Base-by-base conservation (phyloP, 2,888 invertebrate species). In the Hemaris fuciformis region DNA sequence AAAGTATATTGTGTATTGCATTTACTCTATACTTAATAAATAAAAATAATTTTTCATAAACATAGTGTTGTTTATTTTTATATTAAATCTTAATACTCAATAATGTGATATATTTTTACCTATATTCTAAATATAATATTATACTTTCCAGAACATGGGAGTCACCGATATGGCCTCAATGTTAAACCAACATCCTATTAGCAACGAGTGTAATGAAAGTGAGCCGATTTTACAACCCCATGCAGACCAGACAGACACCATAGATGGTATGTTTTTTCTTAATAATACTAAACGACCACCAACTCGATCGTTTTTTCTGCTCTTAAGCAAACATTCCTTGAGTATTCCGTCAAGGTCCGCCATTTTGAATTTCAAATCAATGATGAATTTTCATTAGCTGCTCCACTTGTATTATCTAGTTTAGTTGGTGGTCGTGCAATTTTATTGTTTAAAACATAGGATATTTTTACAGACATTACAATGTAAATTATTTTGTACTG, bases 221-320 rank as follows among this genome's bases (percentile, higher is more conserved):
- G 95, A 94, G 81, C 93, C 84, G 74, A 94, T 93, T 82, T 93
- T 93, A 72, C 93, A 94, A 70, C 91, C 95, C 68, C 94, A 95
- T 70, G 94, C 95, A 46, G 96, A 96, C 86, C 94, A 95, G 80
- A 94, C 95, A 67, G 96, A 96, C 88, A 94, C 95, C 77, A 95
- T 96, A 80, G 96, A 96, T 87, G 96, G 96, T 96, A 91, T 95
- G 96, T 89, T 62, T 31, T 61, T 59, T 64, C n/a, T 48, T 42
- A 27, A 27, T 41, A 53, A 38, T 56, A 22, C n/a, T 3, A 62
- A 60, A 67, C 62, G 66, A 70, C 70, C 69, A 72, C 72, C 70
- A 71, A 72, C 69, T 53, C 18, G 15, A 59, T 56, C 22, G 4
- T 31, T 38, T n/a, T 43, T 53, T 20, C 42, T 56, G 20, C 45